A percentile compares a stretch with the other conserved stretches of the same genome.
These are phyloP conservation scores for Platyscapa corneri DNA, from an alignment of 1,140 invertebrate species.

Conservation along the genomic window DNA sequence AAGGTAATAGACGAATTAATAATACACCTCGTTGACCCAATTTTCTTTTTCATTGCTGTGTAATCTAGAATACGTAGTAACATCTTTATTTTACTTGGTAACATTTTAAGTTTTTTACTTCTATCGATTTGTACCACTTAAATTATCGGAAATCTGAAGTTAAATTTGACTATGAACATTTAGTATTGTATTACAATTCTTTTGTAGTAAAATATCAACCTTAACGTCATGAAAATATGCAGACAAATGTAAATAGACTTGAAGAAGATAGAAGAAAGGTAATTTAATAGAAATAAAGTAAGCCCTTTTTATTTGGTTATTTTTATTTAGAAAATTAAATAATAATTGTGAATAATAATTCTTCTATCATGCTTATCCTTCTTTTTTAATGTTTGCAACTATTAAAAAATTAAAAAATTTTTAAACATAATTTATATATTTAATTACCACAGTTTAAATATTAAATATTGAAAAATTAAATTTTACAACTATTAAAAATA, in stretches of 20 bases:
- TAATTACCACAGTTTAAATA: too few species aligned
- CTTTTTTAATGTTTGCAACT: too few species aligned
- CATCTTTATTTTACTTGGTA: conserved; percentile 19
- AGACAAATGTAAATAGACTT: neutral
- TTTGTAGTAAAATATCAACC: neutral
- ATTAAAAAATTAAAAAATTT: too few species aligned
- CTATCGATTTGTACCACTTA: neutral
- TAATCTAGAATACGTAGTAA: neutral
- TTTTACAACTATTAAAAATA: too few species aligned
- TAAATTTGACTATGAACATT: neutral
- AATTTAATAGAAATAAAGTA: too few species aligned
- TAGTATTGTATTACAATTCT: neutral
- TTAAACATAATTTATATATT: too few species aligned
- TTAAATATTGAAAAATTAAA: too few species aligned
- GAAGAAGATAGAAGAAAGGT: neutral
- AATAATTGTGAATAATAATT: too few species aligned
- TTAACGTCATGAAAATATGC: neutral
- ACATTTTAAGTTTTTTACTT: conserved; percentile 6
- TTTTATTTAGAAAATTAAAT: too few species aligned
- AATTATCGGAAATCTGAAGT: neutral
- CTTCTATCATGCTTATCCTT: too few species aligned
- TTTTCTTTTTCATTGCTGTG: neutral
- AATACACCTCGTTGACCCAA: conserved; percentile 7
- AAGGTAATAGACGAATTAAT: too few species aligned
- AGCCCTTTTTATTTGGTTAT: too few species aligned